Evolutionary conservation across 2,797 vertebrate genomes (phyloP).

Genomic region (Micropoecilia bifurca): DNA sequence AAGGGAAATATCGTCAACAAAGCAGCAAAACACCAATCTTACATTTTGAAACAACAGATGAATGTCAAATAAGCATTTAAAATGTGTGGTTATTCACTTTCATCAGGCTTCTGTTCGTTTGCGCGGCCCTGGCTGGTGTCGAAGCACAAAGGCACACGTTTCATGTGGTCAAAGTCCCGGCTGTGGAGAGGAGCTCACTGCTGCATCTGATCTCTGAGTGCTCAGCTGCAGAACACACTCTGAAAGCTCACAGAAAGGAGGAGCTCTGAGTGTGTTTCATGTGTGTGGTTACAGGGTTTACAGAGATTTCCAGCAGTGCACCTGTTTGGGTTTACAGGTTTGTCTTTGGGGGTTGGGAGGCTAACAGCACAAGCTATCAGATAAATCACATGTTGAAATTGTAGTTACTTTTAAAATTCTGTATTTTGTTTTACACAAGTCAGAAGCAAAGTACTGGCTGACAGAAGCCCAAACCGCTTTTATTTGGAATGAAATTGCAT

Average conservation of each 20-base stretch:
- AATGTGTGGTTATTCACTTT: slow-evolving; percentile 4
- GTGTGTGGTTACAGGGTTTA: slow-evolving; percentile 32
- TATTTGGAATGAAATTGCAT: neutral
- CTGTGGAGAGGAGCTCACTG: slow-evolving; percentile 56
- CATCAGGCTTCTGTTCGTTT: slow-evolving; percentile 22
- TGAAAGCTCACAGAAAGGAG: slow-evolving; percentile 40
- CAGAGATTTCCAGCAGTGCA: slow-evolving; percentile 35
- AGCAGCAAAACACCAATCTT: neutral
- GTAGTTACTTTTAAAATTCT: neutral
- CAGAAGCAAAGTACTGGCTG: neutral
- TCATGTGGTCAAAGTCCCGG: slow-evolving; percentile 57
- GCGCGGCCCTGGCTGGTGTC: slow-evolving; percentile 44
- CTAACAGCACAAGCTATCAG: neutral
- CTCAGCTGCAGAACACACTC: slow-evolving; percentile 62
- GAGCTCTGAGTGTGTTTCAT: slow-evolving; percentile 22
- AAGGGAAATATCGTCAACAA: neutral
- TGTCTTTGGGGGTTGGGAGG: neutral
- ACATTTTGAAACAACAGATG: neutral
- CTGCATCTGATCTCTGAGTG: slow-evolving; percentile 62
- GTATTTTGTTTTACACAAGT: neutral
- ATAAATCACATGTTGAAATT: neutral
- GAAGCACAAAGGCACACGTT: slow-evolving; percentile 58
- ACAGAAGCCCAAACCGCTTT: neutral
- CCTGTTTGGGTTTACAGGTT: slow-evolving; percentile 37
- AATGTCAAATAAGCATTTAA: neutral